A percentile compares a stretch with the other conserved stretches of the same genome.
Conservation (phyloP, 2,113 vertebrate species). For the Etheostoma spectabile region DNA sequence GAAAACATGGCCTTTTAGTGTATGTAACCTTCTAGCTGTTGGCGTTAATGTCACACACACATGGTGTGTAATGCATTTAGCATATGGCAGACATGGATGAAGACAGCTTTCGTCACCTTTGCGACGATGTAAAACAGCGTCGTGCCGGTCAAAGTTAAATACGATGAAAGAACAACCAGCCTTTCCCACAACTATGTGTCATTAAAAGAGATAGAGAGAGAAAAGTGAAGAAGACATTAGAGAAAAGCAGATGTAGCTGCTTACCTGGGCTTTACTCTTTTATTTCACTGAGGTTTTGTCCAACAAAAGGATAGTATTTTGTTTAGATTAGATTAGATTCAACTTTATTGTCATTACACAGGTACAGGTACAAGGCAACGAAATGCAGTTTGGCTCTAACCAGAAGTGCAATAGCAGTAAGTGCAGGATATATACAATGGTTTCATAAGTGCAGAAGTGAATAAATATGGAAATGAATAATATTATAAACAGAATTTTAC, state of each 20-base stretch:
- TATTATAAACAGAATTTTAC: too few species aligned
- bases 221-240: not conserved
- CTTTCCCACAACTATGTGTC: slow-evolving; percentile 57
- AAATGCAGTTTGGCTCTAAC: too few species aligned
- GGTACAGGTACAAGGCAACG: too few species aligned
- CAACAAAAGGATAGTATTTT: not conserved
- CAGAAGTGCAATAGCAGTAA: too few species aligned
- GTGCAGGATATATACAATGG: too few species aligned
- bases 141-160: slow-evolving; percentile 57
- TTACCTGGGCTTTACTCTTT: not conserved
- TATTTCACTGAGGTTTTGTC: not conserved
- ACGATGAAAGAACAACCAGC: slow-evolving; percentile 58
- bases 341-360: too few species aligned
- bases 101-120: slow-evolving; percentile 76
- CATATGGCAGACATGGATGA: slow-evolving; percentile 73
- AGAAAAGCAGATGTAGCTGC: not conserved
- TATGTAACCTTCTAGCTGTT: slow-evolving; percentile 75
- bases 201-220: slow-evolving; percentile 22
- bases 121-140: slow-evolving; percentile 35
- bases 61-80: slow-evolving; percentile 65
- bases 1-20: slow-evolving; percentile 76
- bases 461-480: too few species aligned
- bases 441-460: too few species aligned
- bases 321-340: too few species aligned
- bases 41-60: slow-evolving; percentile 69